Percentiles rank a stretch among this genome's conserved stretches.
These are phyloP conservation scores for Axinella damicornis DNA, from an alignment of 37 sponge, comb jelly and placozoan genomes.

Conservation along the genomic window DNA sequence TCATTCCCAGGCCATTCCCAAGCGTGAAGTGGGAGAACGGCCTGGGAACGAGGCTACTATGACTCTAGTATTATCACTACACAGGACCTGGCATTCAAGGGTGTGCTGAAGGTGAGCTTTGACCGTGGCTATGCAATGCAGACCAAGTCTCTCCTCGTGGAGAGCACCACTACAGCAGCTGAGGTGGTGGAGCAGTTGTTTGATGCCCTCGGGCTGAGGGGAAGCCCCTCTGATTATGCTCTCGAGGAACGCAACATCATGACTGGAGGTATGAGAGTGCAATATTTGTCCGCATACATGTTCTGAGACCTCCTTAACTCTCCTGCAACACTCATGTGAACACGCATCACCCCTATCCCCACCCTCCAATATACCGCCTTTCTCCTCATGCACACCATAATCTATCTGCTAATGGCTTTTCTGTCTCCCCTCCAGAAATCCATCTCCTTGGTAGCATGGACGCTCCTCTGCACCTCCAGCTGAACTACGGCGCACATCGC, in stretches of 20 bases:
- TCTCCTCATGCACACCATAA: too few relatives aligned
- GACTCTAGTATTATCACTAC: neutral
- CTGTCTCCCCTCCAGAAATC: conserved; percentile 20
- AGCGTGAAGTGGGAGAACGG: too few relatives aligned
- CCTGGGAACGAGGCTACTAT: too few relatives aligned
- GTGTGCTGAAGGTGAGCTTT: conserved; percentile 74
- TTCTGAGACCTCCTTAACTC: too few relatives aligned
- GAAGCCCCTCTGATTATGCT: conserved; percentile 57
- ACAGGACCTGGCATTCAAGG: conserved; percentile 72
- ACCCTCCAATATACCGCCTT: too few relatives aligned
- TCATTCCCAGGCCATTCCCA: too few relatives aligned
- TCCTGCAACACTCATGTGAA: too few relatives aligned
- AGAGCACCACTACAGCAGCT: conserved; percentile 48
- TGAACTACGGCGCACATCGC: conserved; percentile 50
- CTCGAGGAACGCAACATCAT: conserved; percentile 75
- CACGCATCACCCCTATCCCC: too few relatives aligned
- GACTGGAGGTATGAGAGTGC: conserved; percentile 76
- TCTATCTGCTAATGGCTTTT: too few relatives aligned
- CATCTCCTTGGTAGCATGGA: conserved; percentile 44
- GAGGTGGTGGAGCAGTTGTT: conserved; percentile 69
- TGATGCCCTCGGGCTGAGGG: conserved; percentile 61
- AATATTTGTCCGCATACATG: too few relatives aligned
- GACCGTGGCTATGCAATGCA: conserved; percentile 81
- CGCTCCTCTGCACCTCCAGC: conserved; percentile 72
- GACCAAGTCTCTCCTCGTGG: conserved; percentile 74